Conservation (phyloP, 2,113 vertebrate species). For the Xenotilapia leptura region DNA sequence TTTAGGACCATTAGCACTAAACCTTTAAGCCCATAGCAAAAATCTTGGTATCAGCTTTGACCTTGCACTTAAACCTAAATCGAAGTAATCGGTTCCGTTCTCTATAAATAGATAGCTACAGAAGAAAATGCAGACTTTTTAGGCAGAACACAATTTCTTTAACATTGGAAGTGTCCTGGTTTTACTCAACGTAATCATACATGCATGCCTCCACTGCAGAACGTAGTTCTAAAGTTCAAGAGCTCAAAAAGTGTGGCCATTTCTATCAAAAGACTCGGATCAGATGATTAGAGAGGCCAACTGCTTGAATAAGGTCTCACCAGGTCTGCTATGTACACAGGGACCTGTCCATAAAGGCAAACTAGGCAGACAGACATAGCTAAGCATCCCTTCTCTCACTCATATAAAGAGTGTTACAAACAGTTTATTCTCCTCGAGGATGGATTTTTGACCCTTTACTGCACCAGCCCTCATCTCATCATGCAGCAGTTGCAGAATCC, state of each 20-base stretch:
- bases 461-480: not conserved
- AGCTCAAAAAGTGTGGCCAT: not conserved
- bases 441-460: not conserved
- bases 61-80: not conserved
- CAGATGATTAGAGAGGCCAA: not conserved
- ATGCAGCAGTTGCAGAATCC: not conserved
- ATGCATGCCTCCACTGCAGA: not conserved
- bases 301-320: not conserved
- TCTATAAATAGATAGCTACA: not conserved
- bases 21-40: not conserved
- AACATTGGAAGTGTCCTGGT: not conserved
- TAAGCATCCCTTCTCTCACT: not conserved
- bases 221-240: not conserved
- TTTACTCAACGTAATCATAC: not conserved
- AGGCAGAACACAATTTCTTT: not conserved
- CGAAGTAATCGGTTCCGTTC: accelerated
- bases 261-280: not conserved
- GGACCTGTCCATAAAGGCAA: not conserved
- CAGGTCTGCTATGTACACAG: not conserved
- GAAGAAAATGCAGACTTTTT: not conserved
- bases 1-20: not conserved
- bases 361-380: not conserved
- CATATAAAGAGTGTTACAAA: not conserved
- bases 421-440: not conserved
- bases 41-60: not conserved